phyloP scores from a whole-genome alignment of 1,140 invertebrate genomes.

The Agrypnia vestita region DNA sequence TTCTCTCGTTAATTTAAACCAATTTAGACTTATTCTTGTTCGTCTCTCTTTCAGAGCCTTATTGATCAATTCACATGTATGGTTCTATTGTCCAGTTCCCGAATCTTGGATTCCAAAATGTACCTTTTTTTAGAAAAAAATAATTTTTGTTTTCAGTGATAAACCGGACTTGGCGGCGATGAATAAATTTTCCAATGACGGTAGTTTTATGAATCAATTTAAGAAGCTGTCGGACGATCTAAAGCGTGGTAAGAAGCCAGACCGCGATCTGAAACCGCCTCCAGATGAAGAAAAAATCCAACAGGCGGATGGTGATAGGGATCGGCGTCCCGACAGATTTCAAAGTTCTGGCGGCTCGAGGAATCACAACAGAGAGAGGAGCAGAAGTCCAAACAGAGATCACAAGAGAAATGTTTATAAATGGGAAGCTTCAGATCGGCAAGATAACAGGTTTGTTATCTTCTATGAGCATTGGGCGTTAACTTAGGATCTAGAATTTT shows the following conservation, averaged over 20 bases:
- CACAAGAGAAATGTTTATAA: slow-evolving; percentile 21
- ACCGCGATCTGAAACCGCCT: background rate
- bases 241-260: slow-evolving; percentile 31
- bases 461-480: background rate
- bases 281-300: background rate
- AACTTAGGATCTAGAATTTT: background rate
- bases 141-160: slow-evolving; percentile 31
- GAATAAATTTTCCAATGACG: slow-evolving; percentile 86
- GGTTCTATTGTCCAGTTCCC: too few species aligned
- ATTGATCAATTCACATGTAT: too few species aligned
- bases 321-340: slow-evolving; percentile 11
- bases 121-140: background rate
- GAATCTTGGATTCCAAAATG: background rate
- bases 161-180: slow-evolving; percentile 57
- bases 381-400: slow-evolving; percentile 32
- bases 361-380: slow-evolving; percentile 27
- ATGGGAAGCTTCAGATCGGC: slow-evolving; percentile 37
- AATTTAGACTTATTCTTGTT: background rate
- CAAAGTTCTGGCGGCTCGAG: slow-evolving; percentile 3
- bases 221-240: slow-evolving; percentile 65
- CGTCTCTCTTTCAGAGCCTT: too few species aligned
- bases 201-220: slow-evolving; percentile 86
- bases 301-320: background rate
- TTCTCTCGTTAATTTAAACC: background rate
- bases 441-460: slow-evolving; percentile 26